A percentile compares a stretch with the other conserved stretches of the same genome.
Evolutionary conservation across 2,888 invertebrate species (phyloP).

Genomic region (Caenorhabditis angaria): DNA sequence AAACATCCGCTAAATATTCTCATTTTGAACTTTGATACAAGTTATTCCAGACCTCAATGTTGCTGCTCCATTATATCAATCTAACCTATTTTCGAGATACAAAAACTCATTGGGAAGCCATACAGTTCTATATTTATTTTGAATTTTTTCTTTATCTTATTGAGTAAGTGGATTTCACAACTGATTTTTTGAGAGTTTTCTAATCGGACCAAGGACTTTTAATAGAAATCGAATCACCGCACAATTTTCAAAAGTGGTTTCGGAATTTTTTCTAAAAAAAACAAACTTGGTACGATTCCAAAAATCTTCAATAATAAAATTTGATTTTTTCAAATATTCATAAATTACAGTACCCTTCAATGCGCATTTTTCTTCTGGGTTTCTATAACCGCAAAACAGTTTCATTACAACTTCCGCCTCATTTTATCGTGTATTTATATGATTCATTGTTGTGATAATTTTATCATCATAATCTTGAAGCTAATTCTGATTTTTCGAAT

Average conservation of each 20-base stretch:
- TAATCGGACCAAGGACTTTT: too few species aligned
- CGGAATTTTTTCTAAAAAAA: neutral
- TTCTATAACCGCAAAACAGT: constrained; percentile 22
- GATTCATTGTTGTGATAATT: constrained; percentile 21
- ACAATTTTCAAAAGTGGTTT: too few species aligned
- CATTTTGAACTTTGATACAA: too few species aligned
- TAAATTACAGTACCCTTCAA: constrained; percentile 28
- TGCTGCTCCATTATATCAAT: constrained; percentile 31
- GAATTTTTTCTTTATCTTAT: constrained; percentile 21
- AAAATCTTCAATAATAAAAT: neutral
- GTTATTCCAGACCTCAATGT: constrained; percentile 8
- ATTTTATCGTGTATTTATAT: constrained; percentile 20
- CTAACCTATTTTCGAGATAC: constrained; percentile 16
- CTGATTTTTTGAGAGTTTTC: neutral
- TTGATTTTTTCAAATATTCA: too few species aligned
- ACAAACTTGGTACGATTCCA: neutral
- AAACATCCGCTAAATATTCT: too few species aligned
- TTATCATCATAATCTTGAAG: constrained; percentile 16
- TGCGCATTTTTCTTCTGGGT: constrained; percentile 9
- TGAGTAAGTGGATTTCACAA: constrained; percentile 27
- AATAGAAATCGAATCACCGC: too few species aligned
- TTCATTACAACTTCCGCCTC: constrained; percentile 29
- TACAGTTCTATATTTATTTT: constrained; percentile 20
- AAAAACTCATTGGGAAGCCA: constrained; percentile 8
- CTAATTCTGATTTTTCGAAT: constrained; percentile 7